Conservation (phyloP, 92 coral and sea anemone species). For the Parazoanthus atlanticus region DNA sequence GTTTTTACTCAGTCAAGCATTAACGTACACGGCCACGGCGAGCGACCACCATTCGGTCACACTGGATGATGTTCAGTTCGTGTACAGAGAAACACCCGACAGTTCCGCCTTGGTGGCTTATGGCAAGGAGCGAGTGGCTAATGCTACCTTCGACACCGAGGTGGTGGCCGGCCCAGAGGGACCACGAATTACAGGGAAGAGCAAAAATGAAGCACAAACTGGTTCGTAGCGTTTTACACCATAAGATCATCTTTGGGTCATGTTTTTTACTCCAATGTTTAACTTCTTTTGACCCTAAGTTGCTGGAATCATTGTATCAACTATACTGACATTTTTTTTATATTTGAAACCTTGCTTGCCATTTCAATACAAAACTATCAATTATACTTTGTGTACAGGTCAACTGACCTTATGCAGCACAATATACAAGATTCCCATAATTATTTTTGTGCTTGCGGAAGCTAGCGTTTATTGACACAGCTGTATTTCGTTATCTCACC, state of each 20-base stretch:
- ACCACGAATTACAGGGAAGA: constrained; percentile 38
- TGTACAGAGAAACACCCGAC: constrained; percentile 51
- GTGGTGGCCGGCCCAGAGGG: constrained; percentile 60
- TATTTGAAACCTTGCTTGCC: no score
- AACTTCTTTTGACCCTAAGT: no score
- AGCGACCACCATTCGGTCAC: constrained; percentile 45
- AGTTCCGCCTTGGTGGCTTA: constrained; percentile 54
- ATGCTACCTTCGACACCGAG: constrained; percentile 50
- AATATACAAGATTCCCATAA: no score
- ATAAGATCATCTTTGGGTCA: not conserved
- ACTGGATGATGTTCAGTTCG: constrained; percentile 51
- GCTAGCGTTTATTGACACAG: no score
- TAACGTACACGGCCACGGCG: constrained; percentile 48
- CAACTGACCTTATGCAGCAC: no score
- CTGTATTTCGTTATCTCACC: no score
- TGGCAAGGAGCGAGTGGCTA: constrained; percentile 48
- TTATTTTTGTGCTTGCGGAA: no score
- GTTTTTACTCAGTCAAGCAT: constrained; percentile 58
- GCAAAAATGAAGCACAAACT: constrained; percentile 25
- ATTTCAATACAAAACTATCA: no score
- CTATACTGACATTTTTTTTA: no score
- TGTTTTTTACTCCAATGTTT: not conserved
- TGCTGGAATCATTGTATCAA: no score
- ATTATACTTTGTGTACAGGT: no score
- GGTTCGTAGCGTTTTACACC: not conserved